A percentile compares a stretch with the other conserved stretches of the same genome.
These are phyloP conservation scores for Pogona vitticeps DNA, from an alignment of 2,113 vertebrate species.

Conservation along the genomic window DNA sequence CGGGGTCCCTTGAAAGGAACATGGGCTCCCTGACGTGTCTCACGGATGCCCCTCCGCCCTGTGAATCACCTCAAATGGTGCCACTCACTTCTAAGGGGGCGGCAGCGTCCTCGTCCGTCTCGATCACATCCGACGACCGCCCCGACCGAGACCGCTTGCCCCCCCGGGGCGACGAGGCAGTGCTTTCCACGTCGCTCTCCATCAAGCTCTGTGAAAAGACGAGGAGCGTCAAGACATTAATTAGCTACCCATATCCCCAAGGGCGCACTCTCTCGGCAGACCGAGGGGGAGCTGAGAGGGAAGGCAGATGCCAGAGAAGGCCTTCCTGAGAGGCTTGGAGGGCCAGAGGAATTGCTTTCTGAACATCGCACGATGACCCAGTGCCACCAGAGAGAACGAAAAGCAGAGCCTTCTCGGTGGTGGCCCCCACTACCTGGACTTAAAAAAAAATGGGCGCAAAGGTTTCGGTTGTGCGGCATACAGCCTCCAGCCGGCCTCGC, in stretches of 20 bases:
- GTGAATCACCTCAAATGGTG: not conserved
- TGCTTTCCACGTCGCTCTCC: constrained; percentile 94
- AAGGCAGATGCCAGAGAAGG: not conserved
- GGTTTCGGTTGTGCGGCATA: no score
- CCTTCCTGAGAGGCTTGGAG: no score
- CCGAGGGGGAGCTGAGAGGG: not conserved
- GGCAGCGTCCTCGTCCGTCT: constrained; percentile 78
- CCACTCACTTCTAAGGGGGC: constrained; percentile 58
- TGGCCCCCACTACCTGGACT: no score
- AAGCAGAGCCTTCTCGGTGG: not conserved
- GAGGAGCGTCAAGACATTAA: fast-evolving
- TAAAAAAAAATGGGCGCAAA: no score
- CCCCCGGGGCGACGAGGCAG: constrained; percentile 84
- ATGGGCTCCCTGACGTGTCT: no score
- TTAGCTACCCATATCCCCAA: fast-evolving
- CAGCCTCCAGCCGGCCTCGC: no score
- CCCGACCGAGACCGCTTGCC: constrained; percentile 61
- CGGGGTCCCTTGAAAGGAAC: no score
- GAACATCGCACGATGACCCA: no score
- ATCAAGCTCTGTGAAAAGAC: constrained; percentile 78
- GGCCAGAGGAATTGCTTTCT: not conserved
- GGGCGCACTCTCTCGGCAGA: no score
- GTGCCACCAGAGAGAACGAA: no score
- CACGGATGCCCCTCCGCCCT: no score
- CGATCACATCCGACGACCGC: constrained; percentile 63